Evolutionary conservation across 2,797 vertebrate genomes (phyloP).

Genomic region (Loriculus beryllinus): DNA sequence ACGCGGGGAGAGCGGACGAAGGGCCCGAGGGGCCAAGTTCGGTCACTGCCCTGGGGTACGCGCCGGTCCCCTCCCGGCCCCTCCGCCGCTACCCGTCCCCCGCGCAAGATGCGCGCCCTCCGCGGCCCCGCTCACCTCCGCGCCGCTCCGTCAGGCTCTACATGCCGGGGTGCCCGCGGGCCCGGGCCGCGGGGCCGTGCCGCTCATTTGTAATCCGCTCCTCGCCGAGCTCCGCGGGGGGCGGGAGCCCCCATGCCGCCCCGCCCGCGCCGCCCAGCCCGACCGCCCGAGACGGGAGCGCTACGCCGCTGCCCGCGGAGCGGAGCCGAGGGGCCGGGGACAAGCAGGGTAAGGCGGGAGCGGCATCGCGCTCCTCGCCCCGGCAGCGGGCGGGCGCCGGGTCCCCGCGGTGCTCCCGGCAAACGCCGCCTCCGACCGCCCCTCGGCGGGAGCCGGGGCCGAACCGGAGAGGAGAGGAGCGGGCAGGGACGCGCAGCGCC

Average conservation of each 20-base stretch:
- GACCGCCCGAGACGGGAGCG: background rate
- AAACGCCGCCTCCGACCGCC: background rate
- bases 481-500: background rate
- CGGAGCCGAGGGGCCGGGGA: background rate
- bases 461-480: background rate
- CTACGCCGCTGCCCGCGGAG: background rate
- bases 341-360: background rate
- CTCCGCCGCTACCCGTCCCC: background rate
- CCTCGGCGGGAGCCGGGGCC: background rate
- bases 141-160: slow-evolving; percentile 19
- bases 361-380: background rate
- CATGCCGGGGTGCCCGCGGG: slow-evolving; percentile 17
- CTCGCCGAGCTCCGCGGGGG: background rate
- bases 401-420: background rate
- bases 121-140: background rate
- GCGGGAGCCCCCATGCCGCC: background rate
- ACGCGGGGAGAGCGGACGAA: background rate
- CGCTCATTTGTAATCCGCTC: background rate
- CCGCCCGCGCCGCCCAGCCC: background rate
- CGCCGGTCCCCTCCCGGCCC: background rate
- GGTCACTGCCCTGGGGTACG: background rate
- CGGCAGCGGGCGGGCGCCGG: background rate
- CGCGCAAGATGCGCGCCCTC: background rate
- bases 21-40: background rate
- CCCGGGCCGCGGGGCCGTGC: background rate